Base-by-base conservation (phyloP, 1,140 invertebrate species). In the Drosophila navojoa region DNA sequence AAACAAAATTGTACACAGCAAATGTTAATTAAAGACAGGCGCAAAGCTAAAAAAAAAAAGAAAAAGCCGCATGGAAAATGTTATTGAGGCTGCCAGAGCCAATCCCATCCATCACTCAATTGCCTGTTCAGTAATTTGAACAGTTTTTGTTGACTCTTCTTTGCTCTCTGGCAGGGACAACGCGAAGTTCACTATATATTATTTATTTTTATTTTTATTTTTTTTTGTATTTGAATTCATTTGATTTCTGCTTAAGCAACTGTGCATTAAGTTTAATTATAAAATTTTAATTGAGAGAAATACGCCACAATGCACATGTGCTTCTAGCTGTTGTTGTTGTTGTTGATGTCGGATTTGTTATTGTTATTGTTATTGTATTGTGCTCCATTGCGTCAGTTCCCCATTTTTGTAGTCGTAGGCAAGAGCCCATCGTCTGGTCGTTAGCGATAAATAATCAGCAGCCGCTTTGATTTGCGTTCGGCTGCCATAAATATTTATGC, bases 101-200 rank as follows among this genome's bases (percentile, higher is more conserved):
- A 76, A 79, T 74, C 84, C 4, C 84, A 86, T 86, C 82, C 82
- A 87, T 87, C 82, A 87, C 79, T 87, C 84, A 89, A 89, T 89
- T 86, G 75, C 70, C 66, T 55, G 68, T 71, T 70, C 52, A 49
- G 60, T 63, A 73, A 73, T 69, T 68, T 72, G 53, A 50, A 59
- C 47, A 16, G 35, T 67, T 61, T 77, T 74, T 15, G 40, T 72
- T 60, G 49, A 59, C 45, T 22, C 45, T 67, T 57, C 45, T 77
- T 62, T 9, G 19, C 35, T 54, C 53, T 32, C 47, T 35, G 54
- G 44, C 44, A 53, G 55, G 40, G 49, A 52, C 50, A 35, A 58
- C 40, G 32, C 35, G 60, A 27, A 80, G 77, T 70, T 22, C 19
- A 22, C 19, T 22, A 22, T 22, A 2, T 22, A 22, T 22, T 22